A percentile compares a stretch with the other conserved stretches of the same genome.
These are phyloP conservation scores for Perithous albicinctus DNA, from an alignment of 2,888 invertebrate genomes.

Conservation along the genomic window DNA sequence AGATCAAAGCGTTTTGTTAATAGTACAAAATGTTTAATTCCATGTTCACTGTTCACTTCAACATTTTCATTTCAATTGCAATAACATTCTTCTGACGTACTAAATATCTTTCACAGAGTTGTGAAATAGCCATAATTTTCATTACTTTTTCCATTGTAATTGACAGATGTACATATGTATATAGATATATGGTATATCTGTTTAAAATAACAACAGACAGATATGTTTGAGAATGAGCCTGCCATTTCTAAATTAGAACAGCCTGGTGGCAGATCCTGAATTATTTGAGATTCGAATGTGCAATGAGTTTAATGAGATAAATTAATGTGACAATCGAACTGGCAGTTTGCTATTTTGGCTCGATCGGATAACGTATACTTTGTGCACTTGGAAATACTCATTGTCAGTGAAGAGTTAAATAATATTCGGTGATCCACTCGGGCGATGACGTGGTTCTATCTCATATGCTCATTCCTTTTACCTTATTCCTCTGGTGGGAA, in stretches of 20 bases:
- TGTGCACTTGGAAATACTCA: neutral
- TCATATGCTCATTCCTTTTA: neutral
- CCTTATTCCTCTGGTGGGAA: slow-evolving; percentile 5
- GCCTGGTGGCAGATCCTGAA: neutral
- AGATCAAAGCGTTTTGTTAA: no score
- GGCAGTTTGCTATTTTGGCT: neutral
- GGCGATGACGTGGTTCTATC: neutral
- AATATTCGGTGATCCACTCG: neutral
- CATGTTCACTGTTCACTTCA: no score
- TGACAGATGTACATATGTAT: neutral
- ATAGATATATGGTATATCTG: no score
- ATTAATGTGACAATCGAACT: neutral
- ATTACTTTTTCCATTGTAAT: neutral
- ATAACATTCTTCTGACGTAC: neutral
- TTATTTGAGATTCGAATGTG: slow-evolving; percentile 8
- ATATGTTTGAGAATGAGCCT: no score
- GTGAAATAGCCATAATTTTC: neutral
- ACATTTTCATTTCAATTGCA: neutral
- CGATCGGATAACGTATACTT: neutral
- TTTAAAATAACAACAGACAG: no score
- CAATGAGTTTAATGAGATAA: neutral
- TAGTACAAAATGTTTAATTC: no score
- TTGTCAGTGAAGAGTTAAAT: neutral
- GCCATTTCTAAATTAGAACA: neutral
- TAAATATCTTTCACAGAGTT: neutral